Evolutionary conservation across 2,113 vertebrate species (phyloP).

Genomic region (Camelus dromedarius): DNA sequence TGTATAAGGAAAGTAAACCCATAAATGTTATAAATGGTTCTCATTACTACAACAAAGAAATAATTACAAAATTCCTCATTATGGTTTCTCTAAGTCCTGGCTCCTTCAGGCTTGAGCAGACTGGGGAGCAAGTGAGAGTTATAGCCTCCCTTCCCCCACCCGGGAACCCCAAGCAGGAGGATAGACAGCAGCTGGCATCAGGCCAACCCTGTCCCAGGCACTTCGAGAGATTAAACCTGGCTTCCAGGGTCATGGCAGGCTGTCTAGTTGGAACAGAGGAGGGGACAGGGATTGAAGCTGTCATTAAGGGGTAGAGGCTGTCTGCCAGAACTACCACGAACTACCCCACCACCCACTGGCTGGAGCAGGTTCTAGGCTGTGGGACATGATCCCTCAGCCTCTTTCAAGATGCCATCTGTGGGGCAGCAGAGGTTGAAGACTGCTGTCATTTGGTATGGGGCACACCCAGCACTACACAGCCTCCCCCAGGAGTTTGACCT

Average conservation of each 20-base stretch:
- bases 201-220: background rate
- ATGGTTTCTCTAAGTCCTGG: background rate
- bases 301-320: background rate
- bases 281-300: background rate
- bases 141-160: background rate
- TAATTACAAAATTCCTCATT: background rate
- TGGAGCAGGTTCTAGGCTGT: background rate
- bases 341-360: no score
- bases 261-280: background rate
- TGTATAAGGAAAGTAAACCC: background rate
- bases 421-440: background rate
- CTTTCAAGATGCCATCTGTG: background rate
- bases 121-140: background rate
- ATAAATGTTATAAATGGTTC: slow-evolving; percentile 9
- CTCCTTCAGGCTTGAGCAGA: background rate
- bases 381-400: background rate
- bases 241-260: background rate
- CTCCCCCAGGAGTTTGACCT: background rate
- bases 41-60: slow-evolving; percentile 7
- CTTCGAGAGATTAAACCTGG: background rate
- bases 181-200: background rate
- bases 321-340: background rate
- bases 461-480: background rate
- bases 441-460: background rate
- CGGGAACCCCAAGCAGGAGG: background rate